phyloP scores from a whole-genome alignment of 2,113 vertebrate species.

The Thunnus maccoyii region DNA sequence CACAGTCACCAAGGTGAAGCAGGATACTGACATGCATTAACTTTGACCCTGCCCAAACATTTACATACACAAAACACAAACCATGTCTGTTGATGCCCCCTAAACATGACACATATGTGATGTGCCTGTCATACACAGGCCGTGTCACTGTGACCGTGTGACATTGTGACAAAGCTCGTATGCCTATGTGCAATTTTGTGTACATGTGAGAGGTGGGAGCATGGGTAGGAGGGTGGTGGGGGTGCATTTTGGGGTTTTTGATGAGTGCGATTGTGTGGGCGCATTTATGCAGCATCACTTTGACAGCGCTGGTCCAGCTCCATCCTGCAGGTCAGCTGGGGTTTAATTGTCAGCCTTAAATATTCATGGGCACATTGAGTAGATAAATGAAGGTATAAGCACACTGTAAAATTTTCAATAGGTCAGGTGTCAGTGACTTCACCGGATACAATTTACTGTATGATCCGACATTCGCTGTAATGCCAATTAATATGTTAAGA shows the following conservation, averaged over 20 bases:
- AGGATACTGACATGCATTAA: slow-evolving; percentile 70
- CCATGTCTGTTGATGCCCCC: slow-evolving; percentile 54
- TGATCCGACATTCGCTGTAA: slow-evolving; percentile 77
- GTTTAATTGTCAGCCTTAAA: slow-evolving; percentile 87
- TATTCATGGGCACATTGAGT: slow-evolving; percentile 85
- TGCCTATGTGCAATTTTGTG: slow-evolving; percentile 48
- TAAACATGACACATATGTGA: slow-evolving; percentile 76
- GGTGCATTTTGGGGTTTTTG: slow-evolving; percentile 40
- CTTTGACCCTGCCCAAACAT: slow-evolving; percentile 75
- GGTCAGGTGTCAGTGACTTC: slow-evolving; percentile 85
- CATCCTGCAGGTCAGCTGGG: slow-evolving; percentile 79
- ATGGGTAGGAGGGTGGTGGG: background rate
- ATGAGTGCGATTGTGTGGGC: slow-evolving; percentile 51
- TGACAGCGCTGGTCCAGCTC: slow-evolving; percentile 66
- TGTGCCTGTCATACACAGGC: slow-evolving; percentile 59
- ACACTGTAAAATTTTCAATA: slow-evolving; percentile 86
- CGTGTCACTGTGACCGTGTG: slow-evolving; percentile 61
- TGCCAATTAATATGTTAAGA: slow-evolving; percentile 87
- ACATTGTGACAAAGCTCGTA: slow-evolving; percentile 61
- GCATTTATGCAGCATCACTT: slow-evolving; percentile 62
- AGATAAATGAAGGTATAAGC: slow-evolving; percentile 87
- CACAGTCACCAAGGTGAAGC: slow-evolving; percentile 69
- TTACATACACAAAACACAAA: slow-evolving; percentile 77
- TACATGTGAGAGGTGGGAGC: background rate
- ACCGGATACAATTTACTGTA: slow-evolving; percentile 85